Base-by-base conservation (phyloP, 92 coral and sea anemone species). In the Siderastrea siderea region DNA sequence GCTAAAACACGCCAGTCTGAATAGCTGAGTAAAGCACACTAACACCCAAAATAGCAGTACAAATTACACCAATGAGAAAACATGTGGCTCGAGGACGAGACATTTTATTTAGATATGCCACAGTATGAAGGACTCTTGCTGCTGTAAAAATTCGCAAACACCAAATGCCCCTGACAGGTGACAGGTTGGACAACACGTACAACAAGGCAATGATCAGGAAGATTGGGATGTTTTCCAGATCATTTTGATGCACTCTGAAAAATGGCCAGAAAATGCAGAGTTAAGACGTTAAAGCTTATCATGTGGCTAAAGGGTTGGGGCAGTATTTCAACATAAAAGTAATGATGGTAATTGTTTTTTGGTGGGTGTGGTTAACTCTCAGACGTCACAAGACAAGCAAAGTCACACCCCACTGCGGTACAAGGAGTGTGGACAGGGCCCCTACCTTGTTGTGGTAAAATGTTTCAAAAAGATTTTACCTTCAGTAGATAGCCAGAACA, bases 161-260 rank as follows among this genome's bases (percentile, higher is more conserved):
- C 82, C 94, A 86, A 75, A 90, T 90, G 68, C 96, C 98, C 9
- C 89, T 88, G 6, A 53, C 16, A 10, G 84, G 75, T 45, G 94
- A 83, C 19, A 94, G 94, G 79, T 74, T 79, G 19, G 93, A 85
- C 43, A 93, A 77, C 73, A 86, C 84, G 76, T 93, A 95, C 74
- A 88, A 68, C 52, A 96, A 80, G 52, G 96, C 99, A 46, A 95
- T 48, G 51, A 97, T 16, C 70, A 92, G 71, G 89, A 97, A 97
- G 8, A 89, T 59, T 5, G 94, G 92, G 64, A 93, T 97, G 90
- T 95, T 97, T 73, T 97, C 99, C 83, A 97, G 65, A 71, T 97
- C 99, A 90, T 97, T 97, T 50, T 13, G 96, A 48, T 95, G 98
- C 3, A 92, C 91, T 79, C 99, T 96, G 74, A 65, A 65, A 65